A percentile compares a stretch with the other conserved stretches of the same genome.
phyloP scores from a whole-genome alignment of 2,888 invertebrate genomes.

The Tortricodes alternella region DNA sequence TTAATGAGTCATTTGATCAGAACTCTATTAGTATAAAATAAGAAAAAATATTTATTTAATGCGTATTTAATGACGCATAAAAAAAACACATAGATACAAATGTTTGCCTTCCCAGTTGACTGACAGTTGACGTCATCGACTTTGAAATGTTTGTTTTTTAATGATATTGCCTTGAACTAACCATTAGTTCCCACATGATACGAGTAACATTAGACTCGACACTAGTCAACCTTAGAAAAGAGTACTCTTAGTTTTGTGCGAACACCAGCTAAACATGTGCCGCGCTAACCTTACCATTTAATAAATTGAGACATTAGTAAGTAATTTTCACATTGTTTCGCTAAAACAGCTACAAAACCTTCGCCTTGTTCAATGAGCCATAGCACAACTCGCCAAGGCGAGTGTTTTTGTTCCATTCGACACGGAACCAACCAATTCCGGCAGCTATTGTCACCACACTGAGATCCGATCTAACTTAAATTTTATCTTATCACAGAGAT shows the following conservation, averaged over 20 bases:
- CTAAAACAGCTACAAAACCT: constrained; percentile 41
- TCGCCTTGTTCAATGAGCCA: constrained; percentile 48
- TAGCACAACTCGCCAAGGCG: constrained; percentile 35
- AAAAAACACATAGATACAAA: neutral
- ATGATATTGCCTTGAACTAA: constrained; percentile 23
- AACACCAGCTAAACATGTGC: neutral
- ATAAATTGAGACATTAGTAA: constrained; percentile 34
- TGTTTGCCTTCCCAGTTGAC: constrained; percentile 14
- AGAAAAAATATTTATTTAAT: neutral
- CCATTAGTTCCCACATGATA: constrained; percentile 15
- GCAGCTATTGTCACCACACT: constrained; percentile 22
- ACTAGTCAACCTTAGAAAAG: neutral
- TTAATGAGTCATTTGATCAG: too few relatives aligned
- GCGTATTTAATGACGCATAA: neutral
- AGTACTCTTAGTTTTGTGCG: neutral
- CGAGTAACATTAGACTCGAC: neutral
- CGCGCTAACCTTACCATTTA: constrained; percentile 11
- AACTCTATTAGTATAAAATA: too few relatives aligned
- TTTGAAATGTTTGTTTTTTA: constrained; percentile 24
- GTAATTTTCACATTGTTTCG: constrained; percentile 33
- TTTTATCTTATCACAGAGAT: constrained; percentile 74
- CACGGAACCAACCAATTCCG: constrained; percentile 32
- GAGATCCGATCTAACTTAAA: constrained; percentile 31
- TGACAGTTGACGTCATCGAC: constrained; percentile 28
- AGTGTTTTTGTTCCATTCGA: constrained; percentile 33